These are phyloP conservation scores for Sapajus apella DNA, from an alignment of 2,113 vertebrate species.

Conservation along the genomic window DNA sequence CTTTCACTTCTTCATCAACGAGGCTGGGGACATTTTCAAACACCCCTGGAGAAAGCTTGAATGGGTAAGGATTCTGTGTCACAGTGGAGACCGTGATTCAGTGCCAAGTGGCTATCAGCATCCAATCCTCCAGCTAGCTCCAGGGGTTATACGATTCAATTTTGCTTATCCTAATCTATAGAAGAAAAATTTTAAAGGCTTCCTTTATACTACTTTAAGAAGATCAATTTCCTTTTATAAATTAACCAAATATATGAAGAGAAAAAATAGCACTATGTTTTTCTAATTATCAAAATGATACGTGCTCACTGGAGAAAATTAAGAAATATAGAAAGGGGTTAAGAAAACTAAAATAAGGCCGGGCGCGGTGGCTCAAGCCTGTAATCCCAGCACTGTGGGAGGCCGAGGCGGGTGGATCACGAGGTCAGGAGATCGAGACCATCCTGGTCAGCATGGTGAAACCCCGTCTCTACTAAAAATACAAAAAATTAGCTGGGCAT, in stretches of 20 bases:
- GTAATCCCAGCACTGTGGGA: too few species aligned
- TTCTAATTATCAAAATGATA: slow-evolving; percentile 18
- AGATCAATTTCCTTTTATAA: slow-evolving; percentile 23
- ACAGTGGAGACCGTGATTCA: neutral
- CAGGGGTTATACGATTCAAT: neutral
- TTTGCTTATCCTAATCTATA: neutral
- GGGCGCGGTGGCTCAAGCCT: too few species aligned
- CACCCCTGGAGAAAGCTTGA: slow-evolving; percentile 94
- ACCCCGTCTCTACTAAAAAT: too few species aligned
- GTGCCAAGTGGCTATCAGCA: neutral
- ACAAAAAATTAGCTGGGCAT: too few species aligned
- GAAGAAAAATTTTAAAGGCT: neutral
- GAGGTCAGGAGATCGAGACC: too few species aligned
- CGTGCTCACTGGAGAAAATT: neutral
- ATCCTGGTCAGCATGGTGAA: too few species aligned
- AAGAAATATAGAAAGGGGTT: neutral
- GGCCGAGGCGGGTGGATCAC: too few species aligned
- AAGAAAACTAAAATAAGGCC: slow-evolving; percentile 41
- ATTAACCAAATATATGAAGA: slow-evolving; percentile 16
- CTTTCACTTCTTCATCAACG: slow-evolving; percentile 97
- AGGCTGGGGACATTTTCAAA: slow-evolving; percentile 95
- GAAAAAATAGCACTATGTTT: neutral
- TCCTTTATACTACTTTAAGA: neutral
- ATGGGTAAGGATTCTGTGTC: slow-evolving; percentile 60
- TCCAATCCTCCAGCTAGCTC: neutral